Evolutionary conservation across 1,140 invertebrate species (phyloP), one percentile per base, ranked within the genome.

Genomic region (Drosophila mayri): DNA sequence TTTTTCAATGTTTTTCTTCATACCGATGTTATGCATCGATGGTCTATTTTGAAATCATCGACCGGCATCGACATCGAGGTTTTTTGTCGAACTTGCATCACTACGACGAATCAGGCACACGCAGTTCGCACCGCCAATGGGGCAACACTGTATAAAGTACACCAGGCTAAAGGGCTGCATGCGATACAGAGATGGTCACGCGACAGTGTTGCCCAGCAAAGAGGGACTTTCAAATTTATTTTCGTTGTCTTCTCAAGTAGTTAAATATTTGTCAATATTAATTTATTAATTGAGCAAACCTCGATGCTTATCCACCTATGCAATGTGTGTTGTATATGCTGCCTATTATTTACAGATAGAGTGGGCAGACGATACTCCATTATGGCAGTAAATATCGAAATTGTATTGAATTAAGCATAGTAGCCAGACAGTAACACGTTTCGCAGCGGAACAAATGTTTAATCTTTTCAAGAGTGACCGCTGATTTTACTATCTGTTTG

Each of bases 91-190:
- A n/a, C n/a, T n/a, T n/a, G n/a, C n/a, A n/a, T n/a, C n/a, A n/a
- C 22, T 22, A 22, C 22, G 22, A 22, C 35, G 54, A 43, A 18
- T 28, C 38, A 37, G 58, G 55, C 22, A 40, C 47, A 49, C 47
- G 22, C 47, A 25, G n/a, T 30, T 50, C 25, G 8, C n/a, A 50
- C 25, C 25, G 25, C 47, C 16, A 30, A 25, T 50, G 25, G 14
- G 44, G 44, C 22, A 49, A 49, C 25, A 30, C 47, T 49, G 47
- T 3, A 11, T 18, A 49, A 49, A 49, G 25, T 47, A 47, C 20
- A 1, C 8, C 46, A 28, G 43, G 20, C 22, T 20, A 12, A 14
- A 49, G 49, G 10, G 49, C 6, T 30, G n/a, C 28, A 50, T 28
- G 25, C n/a, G 49, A 18, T 5, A 16, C 41, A 11, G 10, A 41